Percentiles rank a stretch among this genome's conserved stretches.
These are phyloP conservation scores for Microcebus griseorufus DNA, from an alignment of 2,113 vertebrate species.

Conservation along the genomic window DNA sequence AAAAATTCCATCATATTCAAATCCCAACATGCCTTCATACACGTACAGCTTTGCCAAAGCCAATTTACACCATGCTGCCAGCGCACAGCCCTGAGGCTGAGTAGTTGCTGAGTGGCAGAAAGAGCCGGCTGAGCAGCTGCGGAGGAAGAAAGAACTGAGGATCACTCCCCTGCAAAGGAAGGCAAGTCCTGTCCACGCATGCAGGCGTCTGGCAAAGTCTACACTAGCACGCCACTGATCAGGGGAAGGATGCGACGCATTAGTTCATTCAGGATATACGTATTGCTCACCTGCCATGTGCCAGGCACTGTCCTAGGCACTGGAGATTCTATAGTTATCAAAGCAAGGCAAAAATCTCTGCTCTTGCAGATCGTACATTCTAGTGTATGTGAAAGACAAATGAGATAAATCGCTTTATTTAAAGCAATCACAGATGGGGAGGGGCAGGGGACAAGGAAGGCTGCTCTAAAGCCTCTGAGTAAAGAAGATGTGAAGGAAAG, in stretches of 20 bases:
- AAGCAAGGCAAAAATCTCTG: neutral
- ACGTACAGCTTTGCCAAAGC: neutral
- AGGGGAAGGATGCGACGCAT: neutral
- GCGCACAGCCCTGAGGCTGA: constrained; percentile 33
- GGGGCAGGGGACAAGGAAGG: neutral
- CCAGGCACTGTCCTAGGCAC: neutral
- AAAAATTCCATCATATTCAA: neutral
- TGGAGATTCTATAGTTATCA: neutral
- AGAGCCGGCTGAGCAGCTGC: neutral
- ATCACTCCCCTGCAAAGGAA: accelerated
- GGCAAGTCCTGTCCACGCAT: neutral
- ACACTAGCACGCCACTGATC: neutral
- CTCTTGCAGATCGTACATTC: neutral
- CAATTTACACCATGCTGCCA: neutral
- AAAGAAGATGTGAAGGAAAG: neutral
- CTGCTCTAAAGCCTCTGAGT: neutral
- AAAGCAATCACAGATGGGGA: neutral
- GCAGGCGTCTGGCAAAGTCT: neutral
- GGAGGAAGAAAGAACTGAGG: neutral
- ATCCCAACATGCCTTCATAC: constrained; percentile 10
- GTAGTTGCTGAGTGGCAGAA: constrained; percentile 17
- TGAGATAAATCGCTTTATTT: neutral
- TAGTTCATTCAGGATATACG: neutral
- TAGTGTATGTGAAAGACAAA: neutral
- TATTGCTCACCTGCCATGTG: neutral